phyloP scores from a whole-genome alignment of 2,888 invertebrate species.

The Microctonus aethiopoides region DNA sequence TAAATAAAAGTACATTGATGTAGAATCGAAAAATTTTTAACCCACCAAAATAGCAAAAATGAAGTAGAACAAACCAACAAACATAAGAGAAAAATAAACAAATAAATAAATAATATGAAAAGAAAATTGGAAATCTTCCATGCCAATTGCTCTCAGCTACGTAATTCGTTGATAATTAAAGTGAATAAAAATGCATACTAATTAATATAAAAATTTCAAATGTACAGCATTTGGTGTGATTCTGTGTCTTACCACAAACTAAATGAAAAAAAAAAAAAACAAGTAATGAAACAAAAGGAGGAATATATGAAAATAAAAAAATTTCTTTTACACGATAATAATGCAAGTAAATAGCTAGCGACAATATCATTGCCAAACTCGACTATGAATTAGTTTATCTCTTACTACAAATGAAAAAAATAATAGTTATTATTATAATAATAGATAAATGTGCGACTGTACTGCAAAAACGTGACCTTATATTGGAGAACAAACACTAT shows the following conservation, averaged over 20 bases:
- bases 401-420: constrained; percentile 36
- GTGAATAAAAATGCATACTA: background rate
- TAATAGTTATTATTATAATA: constrained; percentile 14
- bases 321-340: constrained; percentile 47
- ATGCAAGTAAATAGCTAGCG: constrained; percentile 57
- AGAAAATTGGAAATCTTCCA: constrained; percentile 52
- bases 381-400: constrained; percentile 60
- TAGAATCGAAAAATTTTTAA: constrained; percentile 31
- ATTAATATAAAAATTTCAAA: constrained; percentile 26
- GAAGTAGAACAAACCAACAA: background rate
- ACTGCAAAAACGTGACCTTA: background rate
- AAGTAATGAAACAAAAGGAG: background rate
- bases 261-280: constrained; percentile 25
- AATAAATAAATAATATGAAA: background rate
- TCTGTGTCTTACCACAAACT: constrained; percentile 44
- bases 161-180: constrained; percentile 32
- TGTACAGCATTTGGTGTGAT: constrained; percentile 41
- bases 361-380: constrained; percentile 67
- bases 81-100: no score
- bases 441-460: background rate
- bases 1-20: constrained; percentile 11
- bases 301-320: constrained; percentile 32
- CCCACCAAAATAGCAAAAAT: constrained; percentile 41
- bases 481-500: background rate
- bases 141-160: constrained; percentile 37